Evolutionary conservation across 2,113 vertebrate species (phyloP).

Genomic region (Macheiramphus alcinus): DNA sequence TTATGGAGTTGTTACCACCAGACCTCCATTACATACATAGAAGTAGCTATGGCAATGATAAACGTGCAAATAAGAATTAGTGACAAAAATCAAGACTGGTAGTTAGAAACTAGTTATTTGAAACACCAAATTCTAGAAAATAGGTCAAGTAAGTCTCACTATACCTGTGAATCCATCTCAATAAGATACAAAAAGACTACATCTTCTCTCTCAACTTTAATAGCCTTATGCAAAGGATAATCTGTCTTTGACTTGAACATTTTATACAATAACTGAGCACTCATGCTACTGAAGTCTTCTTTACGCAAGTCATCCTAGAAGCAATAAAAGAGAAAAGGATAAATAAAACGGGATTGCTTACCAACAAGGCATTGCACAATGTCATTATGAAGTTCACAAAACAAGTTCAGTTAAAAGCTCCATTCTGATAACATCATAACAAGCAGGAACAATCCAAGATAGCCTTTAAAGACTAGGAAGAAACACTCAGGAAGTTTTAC

Average conservation of each 20-base stretch:
- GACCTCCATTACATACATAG: not conserved
- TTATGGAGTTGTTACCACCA: not conserved
- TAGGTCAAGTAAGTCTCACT: not conserved
- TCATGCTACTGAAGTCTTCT: slow-evolving; percentile 98
- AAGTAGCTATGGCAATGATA: not conserved
- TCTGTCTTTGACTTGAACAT: slow-evolving; percentile 99
- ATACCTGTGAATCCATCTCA: slow-evolving; percentile 96
- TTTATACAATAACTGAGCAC: slow-evolving; percentile 93
- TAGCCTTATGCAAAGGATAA: slow-evolving; percentile 95
- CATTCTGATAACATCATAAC: not conserved
- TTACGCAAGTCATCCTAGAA: slow-evolving; percentile 91
- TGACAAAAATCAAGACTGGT: not conserved
- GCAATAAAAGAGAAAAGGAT: not conserved
- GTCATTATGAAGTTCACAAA: not conserved
- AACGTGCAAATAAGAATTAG: not conserved
- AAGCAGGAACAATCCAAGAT: not conserved
- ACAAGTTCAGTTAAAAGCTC: not conserved
- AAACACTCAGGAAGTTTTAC: not conserved
- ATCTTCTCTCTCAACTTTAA: slow-evolving; percentile 95
- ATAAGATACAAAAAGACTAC: slow-evolving; percentile 98
- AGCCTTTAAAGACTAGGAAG: not conserved
- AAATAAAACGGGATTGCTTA: too few relatives aligned
- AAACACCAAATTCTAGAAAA: not conserved
- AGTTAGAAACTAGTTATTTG: not conserved
- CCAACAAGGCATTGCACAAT: not conserved